Evolutionary conservation across 2,113 vertebrate species (phyloP), one percentile per base, ranked within the genome.

Genomic region (Rattus rattus): DNA sequence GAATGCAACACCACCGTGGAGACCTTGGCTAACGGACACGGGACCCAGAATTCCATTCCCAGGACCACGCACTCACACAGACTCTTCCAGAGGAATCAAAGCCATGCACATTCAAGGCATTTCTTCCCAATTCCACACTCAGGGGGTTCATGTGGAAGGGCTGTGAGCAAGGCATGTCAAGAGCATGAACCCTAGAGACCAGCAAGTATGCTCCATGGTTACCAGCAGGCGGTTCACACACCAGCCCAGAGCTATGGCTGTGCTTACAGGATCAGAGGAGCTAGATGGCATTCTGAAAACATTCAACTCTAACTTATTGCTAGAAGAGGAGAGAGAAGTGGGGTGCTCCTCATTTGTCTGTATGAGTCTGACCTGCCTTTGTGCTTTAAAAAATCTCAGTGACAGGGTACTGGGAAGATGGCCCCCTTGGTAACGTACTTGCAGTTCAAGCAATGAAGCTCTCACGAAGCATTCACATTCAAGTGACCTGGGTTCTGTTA

Each of bases 221-320:
- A 8, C 14, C 47, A 20, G 43, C 65, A 93, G 80, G 59, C 1
- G 67, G 52, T 22, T 43, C 26, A 73, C 24, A 24, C 24, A 2
- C 4, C 24, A n/a, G 59, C 63, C 24, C 2, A 3, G 10, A 5
- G 12, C 59, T 17, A 0, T 0, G 33, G 14, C 7, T n/a, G 11
- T 43, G 49, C n/a, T 24, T 4, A 10, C 0, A 4, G 5, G 39
- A 14, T 47, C 47, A 3, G 56, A 56, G 43, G 33, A 22, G 36
- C 63, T 54, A 7, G 33, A 3, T 20, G 36, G 43, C 0, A 11
- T 24, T 12, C n/a, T 20, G 47, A 33, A 47, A 89, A 77, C 73
- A 67, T 61, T 93, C 90, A 36, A 13, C 33, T 22, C 70, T 26
- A 22, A 7, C 77, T 26, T 59, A 52, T 26, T 9, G 54, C 63